Conservation (phyloP, 2,113 vertebrate species). For the Saccopteryx leptura region DNA sequence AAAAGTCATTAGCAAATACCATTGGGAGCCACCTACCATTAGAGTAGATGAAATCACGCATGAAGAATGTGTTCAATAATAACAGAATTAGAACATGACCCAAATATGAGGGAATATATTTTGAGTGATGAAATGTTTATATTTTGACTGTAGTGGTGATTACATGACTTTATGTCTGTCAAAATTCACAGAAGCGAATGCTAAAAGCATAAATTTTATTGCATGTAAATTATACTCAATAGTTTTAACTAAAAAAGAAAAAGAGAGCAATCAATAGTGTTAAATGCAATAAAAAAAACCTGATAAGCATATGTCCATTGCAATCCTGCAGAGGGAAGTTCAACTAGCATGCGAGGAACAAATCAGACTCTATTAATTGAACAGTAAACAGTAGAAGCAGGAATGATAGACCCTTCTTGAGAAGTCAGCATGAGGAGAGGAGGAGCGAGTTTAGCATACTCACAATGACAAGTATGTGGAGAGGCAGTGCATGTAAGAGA, state of each 20-base stretch:
- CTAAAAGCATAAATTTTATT: conserved; percentile 43
- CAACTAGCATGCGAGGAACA: background rate
- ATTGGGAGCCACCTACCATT: background rate
- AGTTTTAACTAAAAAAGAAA: background rate
- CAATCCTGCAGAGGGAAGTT: background rate
- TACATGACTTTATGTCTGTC: background rate
- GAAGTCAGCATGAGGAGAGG: background rate
- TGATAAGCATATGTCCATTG: background rate
- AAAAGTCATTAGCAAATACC: background rate
- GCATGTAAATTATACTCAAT: background rate
- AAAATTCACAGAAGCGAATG: conserved; percentile 41
- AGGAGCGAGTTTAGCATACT: background rate
- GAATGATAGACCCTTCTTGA: background rate
- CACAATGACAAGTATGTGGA: background rate
- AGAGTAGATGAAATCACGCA: background rate
- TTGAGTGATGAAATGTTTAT: background rate
- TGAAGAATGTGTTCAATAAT: background rate
- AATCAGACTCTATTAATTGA: background rate
- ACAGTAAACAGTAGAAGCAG: background rate
- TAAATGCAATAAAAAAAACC: background rate
- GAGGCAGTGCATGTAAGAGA: background rate
- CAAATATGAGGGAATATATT: background rate
- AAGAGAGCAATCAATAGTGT: background rate
- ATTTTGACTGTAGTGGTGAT: background rate
- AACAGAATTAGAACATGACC: background rate